phyloP scores from a whole-genome alignment of 2,888 invertebrate genomes.

The Cantharis rufa region DNA sequence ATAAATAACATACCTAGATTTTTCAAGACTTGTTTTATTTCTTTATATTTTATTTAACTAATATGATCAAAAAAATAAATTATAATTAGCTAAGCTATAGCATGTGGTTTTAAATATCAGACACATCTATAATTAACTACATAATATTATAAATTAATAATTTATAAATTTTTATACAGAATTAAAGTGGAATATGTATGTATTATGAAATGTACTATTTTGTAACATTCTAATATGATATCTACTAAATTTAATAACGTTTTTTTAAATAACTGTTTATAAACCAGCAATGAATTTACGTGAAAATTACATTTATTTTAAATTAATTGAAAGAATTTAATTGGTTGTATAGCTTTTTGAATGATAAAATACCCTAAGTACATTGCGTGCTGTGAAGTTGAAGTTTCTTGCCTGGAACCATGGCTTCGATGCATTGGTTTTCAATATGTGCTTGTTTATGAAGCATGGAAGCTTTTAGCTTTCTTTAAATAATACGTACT shows the following conservation, averaged over 20 bases:
- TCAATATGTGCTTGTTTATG: slow-evolving; percentile 7
- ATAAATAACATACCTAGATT: too few relatives aligned
- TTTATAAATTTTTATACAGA: background rate
- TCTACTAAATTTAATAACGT: too few relatives aligned
- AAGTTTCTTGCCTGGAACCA: slow-evolving; percentile 6
- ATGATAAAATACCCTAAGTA: background rate
- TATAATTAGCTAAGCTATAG: background rate
- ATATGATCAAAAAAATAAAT: background rate
- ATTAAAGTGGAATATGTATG: too few relatives aligned
- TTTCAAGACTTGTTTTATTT: too few relatives aligned
- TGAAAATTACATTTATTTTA: background rate
- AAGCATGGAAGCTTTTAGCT: slow-evolving; percentile 13
- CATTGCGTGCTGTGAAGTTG: background rate
- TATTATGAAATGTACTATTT: too few relatives aligned
- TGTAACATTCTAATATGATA: too few relatives aligned
- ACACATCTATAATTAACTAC: background rate
- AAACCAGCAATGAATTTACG: background rate
- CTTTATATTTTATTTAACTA: background rate
- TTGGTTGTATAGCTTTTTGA: background rate
- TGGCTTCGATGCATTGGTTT: slow-evolving; percentile 10
- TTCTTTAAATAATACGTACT: slow-evolving; percentile 12
- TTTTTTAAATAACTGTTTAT: too few relatives aligned
- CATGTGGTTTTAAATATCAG: background rate
- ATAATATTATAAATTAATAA: background rate
- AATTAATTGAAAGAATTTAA: background rate